Conservation (phyloP, 2,888 invertebrate genomes). For the Cerceris ruficornis region DNA sequence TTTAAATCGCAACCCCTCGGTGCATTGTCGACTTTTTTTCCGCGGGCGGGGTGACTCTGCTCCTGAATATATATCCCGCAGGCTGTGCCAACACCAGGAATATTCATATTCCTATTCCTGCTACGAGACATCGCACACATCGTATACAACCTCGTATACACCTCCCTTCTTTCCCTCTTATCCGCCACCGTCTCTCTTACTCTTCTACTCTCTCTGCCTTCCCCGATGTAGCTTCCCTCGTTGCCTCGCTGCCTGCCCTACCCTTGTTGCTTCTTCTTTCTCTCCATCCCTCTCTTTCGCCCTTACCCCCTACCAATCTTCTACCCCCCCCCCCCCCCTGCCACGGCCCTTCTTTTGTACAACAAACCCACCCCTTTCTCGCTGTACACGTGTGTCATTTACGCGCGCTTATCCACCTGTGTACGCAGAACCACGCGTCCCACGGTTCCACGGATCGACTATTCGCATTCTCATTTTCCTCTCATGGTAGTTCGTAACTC, state of each 20-base stretch:
- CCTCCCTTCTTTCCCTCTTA: slow-evolving; percentile 2
- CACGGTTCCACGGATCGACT: slow-evolving; percentile 47
- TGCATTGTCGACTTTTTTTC: slow-evolving; percentile 77
- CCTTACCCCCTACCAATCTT: slow-evolving; percentile 2
- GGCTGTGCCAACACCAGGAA: slow-evolving; percentile 65
- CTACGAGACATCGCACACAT: slow-evolving; percentile 54
- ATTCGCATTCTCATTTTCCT: slow-evolving; percentile 62
- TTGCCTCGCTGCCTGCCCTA: slow-evolving; percentile 19
- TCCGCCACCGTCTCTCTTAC: slow-evolving; percentile 15
- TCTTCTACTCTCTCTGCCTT: slow-evolving; percentile 4
- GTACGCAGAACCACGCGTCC: slow-evolving; percentile 30
- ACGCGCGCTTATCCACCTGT: slow-evolving; percentile 62
- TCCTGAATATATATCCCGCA: slow-evolving; percentile 60
- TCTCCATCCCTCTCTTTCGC: slow-evolving; percentile 7
- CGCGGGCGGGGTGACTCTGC: slow-evolving; percentile 72
- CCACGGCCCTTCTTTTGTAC: slow-evolving; percentile 20
- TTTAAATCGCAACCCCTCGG: slow-evolving; percentile 78
- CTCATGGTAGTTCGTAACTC: slow-evolving; percentile 54
- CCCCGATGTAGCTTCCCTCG: slow-evolving; percentile 2
- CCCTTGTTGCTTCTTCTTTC: slow-evolving; percentile 11
- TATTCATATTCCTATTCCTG: slow-evolving; percentile 65
- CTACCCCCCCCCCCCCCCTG: slow-evolving; percentile 27
- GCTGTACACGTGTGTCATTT: slow-evolving; percentile 52
- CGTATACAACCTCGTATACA: slow-evolving; percentile 29
- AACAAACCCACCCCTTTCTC: slow-evolving; percentile 30